Conservation (phyloP, 2,113 vertebrate species). For the Ranitomeya imitator region DNA sequence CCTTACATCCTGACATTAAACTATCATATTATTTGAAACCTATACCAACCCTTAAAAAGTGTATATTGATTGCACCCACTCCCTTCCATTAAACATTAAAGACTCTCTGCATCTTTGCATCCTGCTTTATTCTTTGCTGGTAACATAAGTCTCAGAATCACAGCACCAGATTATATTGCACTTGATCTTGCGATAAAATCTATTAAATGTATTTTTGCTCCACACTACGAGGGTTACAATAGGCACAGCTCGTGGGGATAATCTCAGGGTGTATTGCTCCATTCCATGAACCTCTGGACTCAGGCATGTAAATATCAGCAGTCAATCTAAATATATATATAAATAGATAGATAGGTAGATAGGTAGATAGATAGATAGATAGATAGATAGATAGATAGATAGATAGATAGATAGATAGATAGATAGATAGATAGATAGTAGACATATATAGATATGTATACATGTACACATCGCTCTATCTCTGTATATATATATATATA, state of each 20-base stretch:
- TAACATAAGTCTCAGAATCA: constrained; percentile 68
- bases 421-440: not conserved
- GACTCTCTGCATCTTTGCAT: constrained; percentile 66
- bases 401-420: not conserved
- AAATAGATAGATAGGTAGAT: not conserved
- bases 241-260: not conserved
- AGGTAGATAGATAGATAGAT: not conserved
- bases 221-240: constrained; percentile 24
- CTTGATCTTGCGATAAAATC: constrained; percentile 62
- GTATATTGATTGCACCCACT: constrained; percentile 66
- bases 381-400: not conserved
- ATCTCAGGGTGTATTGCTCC: not conserved
- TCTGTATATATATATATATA: not conserved
- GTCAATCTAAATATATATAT: too few species aligned
- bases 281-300: too few species aligned
- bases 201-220: constrained; percentile 43
- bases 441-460: not conserved
- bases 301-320: not conserved
- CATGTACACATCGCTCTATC: not conserved
- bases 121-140: constrained; percentile 65
- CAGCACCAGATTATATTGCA: constrained; percentile 67
- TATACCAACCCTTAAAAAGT: constrained; percentile 60
- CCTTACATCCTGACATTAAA: not conserved
- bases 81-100: constrained; percentile 72
- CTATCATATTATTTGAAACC: not conserved